phyloP scores from a whole-genome alignment of 2,113 vertebrate genomes.

The Oxygymnocypris stewartii region DNA sequence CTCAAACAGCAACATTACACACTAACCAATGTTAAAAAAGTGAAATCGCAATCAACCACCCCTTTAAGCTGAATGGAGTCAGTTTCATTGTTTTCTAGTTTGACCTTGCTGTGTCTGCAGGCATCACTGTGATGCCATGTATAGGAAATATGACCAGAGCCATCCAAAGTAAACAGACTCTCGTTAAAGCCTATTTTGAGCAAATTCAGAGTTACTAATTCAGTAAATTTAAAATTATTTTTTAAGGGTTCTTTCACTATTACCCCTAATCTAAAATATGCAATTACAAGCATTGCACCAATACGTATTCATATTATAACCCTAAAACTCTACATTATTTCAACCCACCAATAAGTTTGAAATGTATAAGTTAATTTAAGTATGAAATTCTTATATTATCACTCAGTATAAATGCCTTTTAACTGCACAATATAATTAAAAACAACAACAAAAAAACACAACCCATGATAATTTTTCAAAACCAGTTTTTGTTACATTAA shows the following conservation, averaged over 20 bases:
- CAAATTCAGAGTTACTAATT: not conserved
- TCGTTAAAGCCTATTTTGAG: not conserved
- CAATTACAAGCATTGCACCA: not conserved
- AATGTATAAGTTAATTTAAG: too few relatives aligned
- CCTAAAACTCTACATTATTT: not conserved
- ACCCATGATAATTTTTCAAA: too few relatives aligned
- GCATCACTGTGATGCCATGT: not conserved
- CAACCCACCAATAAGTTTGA: not conserved
- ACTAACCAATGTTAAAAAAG: too few relatives aligned
- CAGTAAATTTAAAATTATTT: not conserved
- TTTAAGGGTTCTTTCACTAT: not conserved
- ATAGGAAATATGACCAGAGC: not conserved
- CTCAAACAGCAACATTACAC: too few relatives aligned
- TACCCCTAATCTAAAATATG: not conserved
- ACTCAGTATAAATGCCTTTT: too few relatives aligned
- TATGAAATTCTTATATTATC: not conserved
- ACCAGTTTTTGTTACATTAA: not conserved
- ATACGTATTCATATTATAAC: not conserved
- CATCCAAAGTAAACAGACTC: not conserved
- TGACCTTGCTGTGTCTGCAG: conserved; percentile 15
- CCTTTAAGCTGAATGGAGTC: conserved; percentile 12
- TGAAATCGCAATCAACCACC: too few relatives aligned
- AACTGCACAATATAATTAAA: too few relatives aligned
- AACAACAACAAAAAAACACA: too few relatives aligned
- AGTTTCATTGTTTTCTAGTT: conserved; percentile 1